A percentile compares a stretch with the other conserved stretches of the same genome.
phyloP scores from a whole-genome alignment of 2,113 vertebrate genomes.

The Rutilus rutilus region DNA sequence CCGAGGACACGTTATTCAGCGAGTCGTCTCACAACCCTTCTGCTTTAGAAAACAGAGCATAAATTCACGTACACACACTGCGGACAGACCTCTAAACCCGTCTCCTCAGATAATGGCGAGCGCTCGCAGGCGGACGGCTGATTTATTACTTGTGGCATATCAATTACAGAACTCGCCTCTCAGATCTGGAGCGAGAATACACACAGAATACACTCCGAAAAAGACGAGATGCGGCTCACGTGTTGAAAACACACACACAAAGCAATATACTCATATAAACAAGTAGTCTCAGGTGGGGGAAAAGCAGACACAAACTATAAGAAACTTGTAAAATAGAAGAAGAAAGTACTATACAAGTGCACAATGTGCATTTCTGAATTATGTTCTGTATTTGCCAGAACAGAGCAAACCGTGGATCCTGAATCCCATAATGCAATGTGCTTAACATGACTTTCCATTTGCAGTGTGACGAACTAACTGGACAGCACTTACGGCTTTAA shows the following conservation, averaged over 20 bases:
- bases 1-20: slow-evolving; percentile 24
- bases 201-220: slow-evolving; percentile 30
- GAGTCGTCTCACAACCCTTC: slow-evolving; percentile 11
- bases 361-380: background rate
- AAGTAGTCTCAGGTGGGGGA: too few relatives aligned
- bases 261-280: background rate
- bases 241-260: slow-evolving; percentile 30
- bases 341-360: background rate
- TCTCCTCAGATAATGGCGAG: slow-evolving; percentile 62
- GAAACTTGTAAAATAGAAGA: background rate
- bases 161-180: slow-evolving; percentile 60
- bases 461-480: background rate
- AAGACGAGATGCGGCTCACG: background rate
- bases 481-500: background rate
- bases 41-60: slow-evolving; percentile 43
- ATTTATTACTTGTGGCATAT: slow-evolving; percentile 66
- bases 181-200: slow-evolving; percentile 41
- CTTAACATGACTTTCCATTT: background rate
- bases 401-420: background rate
- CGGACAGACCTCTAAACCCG: slow-evolving; percentile 59
- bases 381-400: background rate
- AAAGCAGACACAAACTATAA: background rate
- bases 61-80: slow-evolving; percentile 39
- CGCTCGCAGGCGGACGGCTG: slow-evolving; percentile 57
- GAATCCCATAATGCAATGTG: background rate